Base-by-base conservation (phyloP, 1,140 invertebrate species). In the Saccostrea cuccullata region DNA sequence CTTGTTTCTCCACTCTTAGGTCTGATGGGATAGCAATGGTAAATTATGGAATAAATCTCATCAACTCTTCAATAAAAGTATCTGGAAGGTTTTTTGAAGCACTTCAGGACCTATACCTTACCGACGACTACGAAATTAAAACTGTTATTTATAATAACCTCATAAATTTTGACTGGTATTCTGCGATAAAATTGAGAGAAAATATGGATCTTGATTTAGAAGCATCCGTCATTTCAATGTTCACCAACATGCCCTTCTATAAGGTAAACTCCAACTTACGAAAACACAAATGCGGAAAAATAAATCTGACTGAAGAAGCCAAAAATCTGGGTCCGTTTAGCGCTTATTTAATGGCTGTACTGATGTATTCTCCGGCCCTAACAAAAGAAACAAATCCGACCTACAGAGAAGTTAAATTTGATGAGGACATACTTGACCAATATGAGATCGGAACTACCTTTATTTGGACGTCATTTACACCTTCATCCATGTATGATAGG, bases 21-120 rank as follows among this genome's bases (percentile, higher is more conserved):
- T 30, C 23, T 12, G 70, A 77, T 4, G 30, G 70, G 13, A 77
- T 77, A 26, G 11, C 26, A 9, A 23, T 77, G 8, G 26, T 77
- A 12, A 77, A 77, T 30, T 30, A 77, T 36, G 70, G 70, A 8
- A 77, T 77, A 77, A 77, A 11, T 36, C 70, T 15, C 26, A 15
- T 77, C 23, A 77, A 77, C 70, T 77, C 70, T 36, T 77, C 70
- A 15, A 77, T 77, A 30, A 36, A 77, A 30, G 13, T 36, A 36
- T 15, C 23, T 17, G 70, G 70, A 30, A 77, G 70, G 30, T 77
- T 77, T 36, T 77, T 30, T 36, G 70, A 36, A 36, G 70, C 30
- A 15, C 30, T 77, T 26, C 23, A 77, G 26, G 70, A 77, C 30
- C 70, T 77, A 30, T 77, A 77, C 70, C 8, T 3, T 30, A 30